Base-by-base conservation (phyloP, 2,797 vertebrate genomes). In the Enteromius thamalakanensis region DNA sequence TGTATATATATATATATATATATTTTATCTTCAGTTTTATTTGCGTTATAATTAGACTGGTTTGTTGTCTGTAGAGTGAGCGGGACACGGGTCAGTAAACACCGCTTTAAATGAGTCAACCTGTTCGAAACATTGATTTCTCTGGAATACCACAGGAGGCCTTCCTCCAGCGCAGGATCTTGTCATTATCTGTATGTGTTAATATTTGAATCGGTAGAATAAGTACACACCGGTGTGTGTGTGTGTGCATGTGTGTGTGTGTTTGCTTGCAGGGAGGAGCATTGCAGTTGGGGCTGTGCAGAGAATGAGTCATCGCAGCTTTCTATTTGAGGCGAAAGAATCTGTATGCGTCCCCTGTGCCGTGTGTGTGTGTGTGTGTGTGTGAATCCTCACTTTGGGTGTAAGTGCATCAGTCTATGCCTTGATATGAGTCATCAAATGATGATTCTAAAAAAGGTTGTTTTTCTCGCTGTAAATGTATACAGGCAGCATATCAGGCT, bases 291-390 rank as follows among this genome's bases (percentile, higher is more conserved):
- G 81, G 84, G 86, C 86, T 87, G 87, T 84, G 82, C 81, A 64
- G 84, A 55, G 84, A 83, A 81, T 89, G 88, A 90, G 87, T 88
- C 88, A 88, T 90, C 85, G 47, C 84, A 79, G 64, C 78, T 34
- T 93, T 93, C 93, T 94, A 92, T 94, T 94, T 93, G 92, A 92
- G 91, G 90, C 89, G 87, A 91, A 92, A 93, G 90, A 93, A 90
- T 91, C 92, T 91, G 88, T 91, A 92, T 72, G 40, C 49, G 87
- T 90, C 84, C 68, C 74, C 74, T 82, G 81, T 62, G 75, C 79
- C 65, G 55, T 53, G 51, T 81, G 40, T 58, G 74, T 21, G 51
- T 77, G 40, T 42, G 40, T 42, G 40, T 80, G 37, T 68, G 65
- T 79, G 8, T 84, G 82, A 71, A 82, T 79, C 74, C 64, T 84